Percentiles rank a stretch among this genome's conserved stretches.
Evolutionary conservation across 2,797 vertebrate species (phyloP).

Genomic region (Hippoglossus hippoglossus): DNA sequence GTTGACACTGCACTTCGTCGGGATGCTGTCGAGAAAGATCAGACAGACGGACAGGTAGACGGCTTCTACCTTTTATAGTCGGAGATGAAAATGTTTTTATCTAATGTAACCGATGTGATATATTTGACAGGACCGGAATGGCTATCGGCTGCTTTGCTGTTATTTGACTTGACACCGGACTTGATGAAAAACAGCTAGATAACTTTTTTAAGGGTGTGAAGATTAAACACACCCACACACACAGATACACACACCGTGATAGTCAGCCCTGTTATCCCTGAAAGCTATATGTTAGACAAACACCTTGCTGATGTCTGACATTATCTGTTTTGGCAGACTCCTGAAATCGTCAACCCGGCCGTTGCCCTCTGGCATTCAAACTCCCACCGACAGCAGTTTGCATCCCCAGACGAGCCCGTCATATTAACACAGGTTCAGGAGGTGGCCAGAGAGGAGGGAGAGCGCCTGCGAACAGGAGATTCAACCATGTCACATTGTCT

Average conservation of each 20-base stretch:
- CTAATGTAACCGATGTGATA: too few species aligned
- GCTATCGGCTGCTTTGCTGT: not conserved
- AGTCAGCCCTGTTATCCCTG: constrained; percentile 10
- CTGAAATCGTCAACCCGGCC: constrained; percentile 28
- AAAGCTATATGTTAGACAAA: constrained; percentile 20
- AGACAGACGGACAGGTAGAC: too few species aligned
- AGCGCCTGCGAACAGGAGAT: constrained; percentile 16
- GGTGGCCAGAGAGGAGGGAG: constrained; percentile 13
- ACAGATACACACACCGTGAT: not conserved
- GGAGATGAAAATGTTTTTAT: too few species aligned
- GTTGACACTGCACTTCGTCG: too few species aligned
- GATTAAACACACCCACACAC: not conserved
- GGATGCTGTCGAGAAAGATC: too few species aligned
- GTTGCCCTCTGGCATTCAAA: constrained; percentile 41
- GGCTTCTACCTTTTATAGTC: too few species aligned
- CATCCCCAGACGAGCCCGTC: constrained; percentile 38
- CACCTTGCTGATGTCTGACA: constrained; percentile 45
- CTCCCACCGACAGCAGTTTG: constrained; percentile 46
- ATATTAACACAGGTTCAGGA: constrained; percentile 40
- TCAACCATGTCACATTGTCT: constrained; percentile 6
- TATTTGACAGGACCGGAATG: too few species aligned
- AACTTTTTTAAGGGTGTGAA: not conserved
- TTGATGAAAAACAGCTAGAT: constrained; percentile 25
- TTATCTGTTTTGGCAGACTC: constrained; percentile 55
- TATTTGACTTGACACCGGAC: not conserved